A percentile compares a stretch with the other conserved stretches of the same genome.
Evolutionary conservation across 2,888 invertebrate genomes (phyloP).

Genomic region (Electrophaes corylata): DNA sequence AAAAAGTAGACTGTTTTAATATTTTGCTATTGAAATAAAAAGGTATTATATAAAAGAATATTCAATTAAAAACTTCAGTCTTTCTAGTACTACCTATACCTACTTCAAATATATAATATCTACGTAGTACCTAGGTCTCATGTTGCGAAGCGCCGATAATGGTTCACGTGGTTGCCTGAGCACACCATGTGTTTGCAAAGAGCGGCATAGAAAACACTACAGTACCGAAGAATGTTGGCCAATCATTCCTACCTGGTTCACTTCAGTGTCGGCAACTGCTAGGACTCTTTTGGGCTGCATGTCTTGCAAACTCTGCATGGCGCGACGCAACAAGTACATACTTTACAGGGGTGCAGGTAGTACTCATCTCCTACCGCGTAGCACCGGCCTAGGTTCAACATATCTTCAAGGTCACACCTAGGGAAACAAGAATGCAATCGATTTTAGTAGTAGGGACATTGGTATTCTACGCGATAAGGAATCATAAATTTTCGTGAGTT

Average conservation of each 20-base stretch:
- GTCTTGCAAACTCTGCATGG: constrained; percentile 42
- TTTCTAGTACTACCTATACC: too few relatives aligned
- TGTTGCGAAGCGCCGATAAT: too few relatives aligned
- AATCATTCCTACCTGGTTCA: neutral
- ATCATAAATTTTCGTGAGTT: neutral
- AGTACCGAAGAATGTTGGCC: too few relatives aligned
- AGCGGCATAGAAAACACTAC: too few relatives aligned
- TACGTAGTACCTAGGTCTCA: neutral
- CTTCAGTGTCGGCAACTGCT: neutral
- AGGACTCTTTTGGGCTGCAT: constrained; percentile 11
- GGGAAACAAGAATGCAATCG: neutral
- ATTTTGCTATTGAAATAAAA: neutral
- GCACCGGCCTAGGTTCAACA: constrained; percentile 69
- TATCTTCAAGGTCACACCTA: constrained; percentile 70
- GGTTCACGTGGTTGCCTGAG: too few relatives aligned
- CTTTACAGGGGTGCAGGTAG: constrained; percentile 55
- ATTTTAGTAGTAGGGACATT: too few relatives aligned
- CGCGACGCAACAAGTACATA: constrained; percentile 20
- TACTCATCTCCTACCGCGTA: constrained; percentile 72
- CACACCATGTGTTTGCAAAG: too few relatives aligned
- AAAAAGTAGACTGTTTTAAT: neutral
- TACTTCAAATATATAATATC: too few relatives aligned
- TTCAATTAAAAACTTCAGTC: neutral
- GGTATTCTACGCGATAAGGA: too few relatives aligned
- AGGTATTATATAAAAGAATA: neutral